Evolutionary conservation across 2,888 invertebrate genomes (phyloP), one percentile per base, ranked within the genome.

Genomic region (Allolobophora icterica): DNA sequence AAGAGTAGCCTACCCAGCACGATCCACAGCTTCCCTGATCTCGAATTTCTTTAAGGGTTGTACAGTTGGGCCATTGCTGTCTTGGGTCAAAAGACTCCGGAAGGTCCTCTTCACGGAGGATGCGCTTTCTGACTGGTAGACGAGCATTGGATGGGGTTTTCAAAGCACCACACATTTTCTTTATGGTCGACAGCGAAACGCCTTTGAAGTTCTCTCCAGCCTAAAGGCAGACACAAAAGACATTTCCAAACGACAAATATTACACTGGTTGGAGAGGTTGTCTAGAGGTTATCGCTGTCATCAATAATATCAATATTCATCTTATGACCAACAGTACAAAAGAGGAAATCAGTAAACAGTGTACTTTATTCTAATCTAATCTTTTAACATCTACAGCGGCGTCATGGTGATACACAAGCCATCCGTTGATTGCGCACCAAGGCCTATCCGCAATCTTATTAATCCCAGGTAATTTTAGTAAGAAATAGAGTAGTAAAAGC

Each of bases 51-150:
- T 94, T 94, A 33, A 98, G 97, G 21, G 98, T 97, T 0, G 98
- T 97, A 94, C 98, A 98, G 94, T 97, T 94, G 0, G 97, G 97
- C 98, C 98, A 98, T 92, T 97, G 96, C 90, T 96, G 96, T 71
- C 98, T 96, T 0, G 98, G 96, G 96, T 98, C 98, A 95, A 98
- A 98, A 93, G 96, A 96, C 34, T 97, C 97, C 0, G 98, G 98
- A 52, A 98, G 93, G 30, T 94, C 93, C 83, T 90, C 92, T 33
- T 91, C 89, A 17, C 71, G 58, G 15, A 93, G 89, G 19, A 92
- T 90, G 90, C 93, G 93, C 19, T 34, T 8, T 38, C 87, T 52
- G 34, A n/a, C 33, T 24, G 87, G 71, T 24, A 38, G 91, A n/a
- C 52, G 83, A 45, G 19, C 35, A 24, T 93, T 90, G 33, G 92